Conservation (phyloP, 2,113 vertebrate genomes). For the Triplophysa rosa region DNA sequence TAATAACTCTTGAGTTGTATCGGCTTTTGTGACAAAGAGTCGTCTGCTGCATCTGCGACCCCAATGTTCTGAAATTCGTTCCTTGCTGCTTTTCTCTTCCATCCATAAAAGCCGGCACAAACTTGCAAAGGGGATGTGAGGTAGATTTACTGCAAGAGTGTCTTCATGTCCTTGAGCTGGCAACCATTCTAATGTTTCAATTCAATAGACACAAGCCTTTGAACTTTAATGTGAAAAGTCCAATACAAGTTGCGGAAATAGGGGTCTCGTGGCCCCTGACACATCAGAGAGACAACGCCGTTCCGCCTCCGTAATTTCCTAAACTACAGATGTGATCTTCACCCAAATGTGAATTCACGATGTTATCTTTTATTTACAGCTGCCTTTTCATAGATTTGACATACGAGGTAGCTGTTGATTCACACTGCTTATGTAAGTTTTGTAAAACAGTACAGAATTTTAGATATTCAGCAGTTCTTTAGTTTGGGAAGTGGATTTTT, state of each 20-base stretch:
- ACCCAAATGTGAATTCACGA: slow-evolving; percentile 7
- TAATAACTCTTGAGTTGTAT: slow-evolving; percentile 39
- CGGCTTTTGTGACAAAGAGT: background rate
- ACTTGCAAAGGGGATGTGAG: background rate
- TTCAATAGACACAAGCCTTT: slow-evolving; percentile 23
- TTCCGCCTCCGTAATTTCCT: slow-evolving; percentile 16
- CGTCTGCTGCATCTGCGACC: background rate
- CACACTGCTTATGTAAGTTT: background rate
- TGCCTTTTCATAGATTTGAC: slow-evolving; percentile 12
- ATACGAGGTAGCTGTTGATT: slow-evolving; percentile 38
- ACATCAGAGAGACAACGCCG: slow-evolving; percentile 14
- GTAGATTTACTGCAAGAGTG: too few species aligned
- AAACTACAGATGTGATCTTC: slow-evolving; percentile 1
- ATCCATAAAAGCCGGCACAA: background rate
- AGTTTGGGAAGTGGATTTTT: background rate
- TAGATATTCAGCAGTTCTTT: background rate
- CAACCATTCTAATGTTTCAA: slow-evolving; percentile 19
- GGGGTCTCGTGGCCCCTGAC: slow-evolving; percentile 19
- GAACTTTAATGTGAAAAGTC: slow-evolving; percentile 14
- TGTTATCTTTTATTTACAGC: background rate
- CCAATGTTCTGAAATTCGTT: background rate
- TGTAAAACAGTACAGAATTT: background rate
- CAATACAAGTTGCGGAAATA: slow-evolving; percentile 11
- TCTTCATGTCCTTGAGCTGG: slow-evolving; percentile 41
- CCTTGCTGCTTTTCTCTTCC: background rate